Evolutionary conservation across 2,888 invertebrate genomes (phyloP), one percentile per base, ranked within the genome.

Genomic region (Spialia ferax): DNA sequence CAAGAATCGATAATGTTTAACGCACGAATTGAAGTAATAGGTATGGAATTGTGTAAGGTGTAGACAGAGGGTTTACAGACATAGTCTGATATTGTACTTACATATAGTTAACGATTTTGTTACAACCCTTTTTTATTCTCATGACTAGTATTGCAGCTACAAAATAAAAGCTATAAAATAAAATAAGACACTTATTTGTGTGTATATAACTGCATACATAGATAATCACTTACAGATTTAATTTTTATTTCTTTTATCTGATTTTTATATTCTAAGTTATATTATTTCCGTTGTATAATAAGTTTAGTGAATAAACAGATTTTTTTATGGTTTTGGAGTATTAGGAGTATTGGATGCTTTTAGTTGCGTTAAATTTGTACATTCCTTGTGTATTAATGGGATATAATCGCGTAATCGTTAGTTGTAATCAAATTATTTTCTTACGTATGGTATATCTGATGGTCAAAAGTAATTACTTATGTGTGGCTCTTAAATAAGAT

Each of bases 301-400:
- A n/a, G 15, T 15, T 15, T 42, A 35, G 13, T 11, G 2, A 35
- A 5, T 35, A 35, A 35, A n/a, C n/a, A 35, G 35, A 4, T 15
- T 38, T 38, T 15, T 42, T 42, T 42, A 6, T 18, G 10, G 13
- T 45, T 18, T 1, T 45, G 18, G 26, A n/a, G 13, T n/a, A n/a
- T n/a, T n/a, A n/a, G n/a, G n/a, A n/a, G 50, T 52, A 65, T 10
- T 20, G 22, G 20, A 65, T 65, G 38, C 50, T 65, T 65, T 57
- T 48, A 57, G 57, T 64, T 52, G 66, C 74, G 74, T 84, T 87
- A 86, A 85, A 83, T 89, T 88, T 85, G 82, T 88, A 90, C 91
- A 91, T 91, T 90, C 91, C 91, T 87, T 48, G 26, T 65, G 48
- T 50, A 50, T 22, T 45, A 45, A n/a, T 59, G 57, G 48, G 55